Evolutionary conservation across 2,888 invertebrate species (phyloP).

Genomic region (Podotricha telesiphe): DNA sequence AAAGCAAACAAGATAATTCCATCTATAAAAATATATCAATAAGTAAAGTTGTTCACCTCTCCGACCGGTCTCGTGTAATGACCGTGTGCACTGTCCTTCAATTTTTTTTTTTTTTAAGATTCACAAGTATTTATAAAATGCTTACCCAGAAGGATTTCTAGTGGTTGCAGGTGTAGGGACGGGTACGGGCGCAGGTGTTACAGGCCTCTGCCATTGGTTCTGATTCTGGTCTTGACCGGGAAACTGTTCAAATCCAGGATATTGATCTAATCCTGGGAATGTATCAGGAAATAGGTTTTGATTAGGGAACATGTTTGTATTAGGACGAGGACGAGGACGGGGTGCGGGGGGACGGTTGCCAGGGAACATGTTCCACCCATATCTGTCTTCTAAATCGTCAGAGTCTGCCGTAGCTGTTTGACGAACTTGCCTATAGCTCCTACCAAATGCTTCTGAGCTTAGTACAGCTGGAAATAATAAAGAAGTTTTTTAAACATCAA

Average conservation of each 20-base stretch:
- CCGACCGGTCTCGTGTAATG: constrained; percentile 2
- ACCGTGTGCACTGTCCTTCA: constrained; percentile 5
- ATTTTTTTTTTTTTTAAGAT: neutral
- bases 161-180: constrained; percentile 24
- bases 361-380: constrained; percentile 51
- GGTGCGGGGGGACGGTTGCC: constrained; percentile 58
- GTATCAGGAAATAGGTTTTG: constrained; percentile 40
- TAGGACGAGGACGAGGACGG: constrained; percentile 29
- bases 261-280: constrained; percentile 35
- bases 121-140: neutral
- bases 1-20: constrained; percentile 11
- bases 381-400: constrained; percentile 63
- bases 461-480: constrained; percentile 55
- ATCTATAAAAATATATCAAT: constrained; percentile 8
- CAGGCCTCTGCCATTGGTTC: constrained; percentile 22
- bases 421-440: constrained; percentile 54
- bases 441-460: constrained; percentile 50
- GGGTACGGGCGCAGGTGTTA: constrained; percentile 21
- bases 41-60: constrained; percentile 11
- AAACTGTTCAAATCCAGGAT: constrained; percentile 32
- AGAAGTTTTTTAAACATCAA: neutral
- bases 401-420: constrained; percentile 46
- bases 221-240: constrained; percentile 33
- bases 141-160: constrained; percentile 30
- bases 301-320: constrained; percentile 19